Evolutionary conservation across 2,797 vertebrate species (phyloP), one percentile per base, ranked within the genome.

Genomic region (Siniperca undulata): DNA sequence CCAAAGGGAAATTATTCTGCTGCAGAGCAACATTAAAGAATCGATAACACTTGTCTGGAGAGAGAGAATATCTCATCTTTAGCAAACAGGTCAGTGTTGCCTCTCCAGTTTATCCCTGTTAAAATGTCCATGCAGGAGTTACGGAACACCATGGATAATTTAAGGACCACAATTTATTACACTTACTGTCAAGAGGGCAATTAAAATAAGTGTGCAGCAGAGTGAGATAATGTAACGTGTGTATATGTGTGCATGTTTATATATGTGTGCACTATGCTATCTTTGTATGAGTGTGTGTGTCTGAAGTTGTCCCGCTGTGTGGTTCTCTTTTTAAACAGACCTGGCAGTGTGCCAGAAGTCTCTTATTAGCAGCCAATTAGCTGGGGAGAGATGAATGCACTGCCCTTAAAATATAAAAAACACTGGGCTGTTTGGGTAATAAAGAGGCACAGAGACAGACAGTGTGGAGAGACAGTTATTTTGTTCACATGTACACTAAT

Each of bases 351-450:
- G 80, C 86, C 93, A 90, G 67, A 85, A 75, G 87, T 66, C 80
- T 86, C 87, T 84, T 82, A 92, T 92, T 91, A 90, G 88, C 81
- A 80, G 85, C 89, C 90, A 94, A 92, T 93, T 94, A 94, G 88
- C 87, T 60, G 42, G 55, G 80, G 72, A 85, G 72, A 80, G 81
- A 91, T 81, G 83, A 87, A 87, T 89, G 81, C 70, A 14, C 30
- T 65, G 73, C n/a, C 55, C 74, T 78, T 48, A 74, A 86, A 78
- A 72, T 58, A 76, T 52, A 46, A 79, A 82, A 72, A 86, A 73
- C n/a, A 19, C 66, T 24, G 46, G 24, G 70, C 52, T 71, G 70
- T 69, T 69, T 70, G 58, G 56, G 69, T 65, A 61, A 78, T 64
- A 60, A 82, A 79, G 60, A 78, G 50, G 40, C 58, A 69, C 60